Evolutionary conservation across 2,797 vertebrate genomes (phyloP).

Genomic region (Parauchenoglanis punctatus): DNA sequence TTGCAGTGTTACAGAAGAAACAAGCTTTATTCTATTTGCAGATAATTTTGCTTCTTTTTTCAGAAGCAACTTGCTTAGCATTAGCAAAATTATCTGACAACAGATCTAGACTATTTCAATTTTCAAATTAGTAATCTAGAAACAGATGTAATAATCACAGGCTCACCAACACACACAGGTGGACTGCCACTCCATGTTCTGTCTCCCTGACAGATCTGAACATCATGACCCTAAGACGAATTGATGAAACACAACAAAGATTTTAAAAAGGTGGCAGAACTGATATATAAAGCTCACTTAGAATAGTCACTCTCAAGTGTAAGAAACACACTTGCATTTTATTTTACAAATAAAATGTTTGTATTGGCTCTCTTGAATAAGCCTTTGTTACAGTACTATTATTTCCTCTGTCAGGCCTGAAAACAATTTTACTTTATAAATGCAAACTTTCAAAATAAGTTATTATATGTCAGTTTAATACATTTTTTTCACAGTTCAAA

Average conservation of each 20-base stretch:
- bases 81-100: no score
- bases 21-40: background rate
- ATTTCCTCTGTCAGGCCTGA: background rate
- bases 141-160: slow-evolving; percentile 4
- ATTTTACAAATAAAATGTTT: background rate
- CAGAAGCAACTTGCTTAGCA: no score
- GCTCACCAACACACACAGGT: slow-evolving; percentile 86
- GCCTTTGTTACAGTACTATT: background rate
- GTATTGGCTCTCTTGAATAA: background rate
- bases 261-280: background rate
- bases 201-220: slow-evolving; percentile 85
- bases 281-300: background rate
- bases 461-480: background rate
- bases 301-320: background rate
- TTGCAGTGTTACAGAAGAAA: background rate
- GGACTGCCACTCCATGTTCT: slow-evolving; percentile 83
- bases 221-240: slow-evolving; percentile 77
- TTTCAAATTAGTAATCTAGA: no score
- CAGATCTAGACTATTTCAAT: no score
- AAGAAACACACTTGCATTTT: background rate
- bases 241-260: slow-evolving; percentile 6
- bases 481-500: background rate
- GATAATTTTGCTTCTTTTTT: no score
- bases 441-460: background rate
- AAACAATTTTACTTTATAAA: background rate